Base-by-base conservation (phyloP, 2,797 vertebrate species). In the Scomberomorus guttatus region DNA sequence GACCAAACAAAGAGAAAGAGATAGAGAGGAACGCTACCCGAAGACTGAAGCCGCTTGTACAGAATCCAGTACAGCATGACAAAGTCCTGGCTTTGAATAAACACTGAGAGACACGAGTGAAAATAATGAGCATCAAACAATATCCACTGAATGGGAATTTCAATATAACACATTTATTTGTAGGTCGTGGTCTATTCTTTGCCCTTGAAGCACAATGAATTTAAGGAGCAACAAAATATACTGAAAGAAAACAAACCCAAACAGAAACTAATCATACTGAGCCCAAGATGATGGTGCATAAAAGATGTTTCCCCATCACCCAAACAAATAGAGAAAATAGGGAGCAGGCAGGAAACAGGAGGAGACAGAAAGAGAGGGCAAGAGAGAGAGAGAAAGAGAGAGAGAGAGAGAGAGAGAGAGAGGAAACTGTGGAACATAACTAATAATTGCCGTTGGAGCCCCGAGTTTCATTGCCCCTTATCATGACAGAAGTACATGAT, bases 401-500 rank as follows among this genome's bases (percentile, higher is more conserved):
- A 42, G 61, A 46, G 32, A 54, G 32, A 80, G 37, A 69, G 17
- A 48, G 8, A 46, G 54, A 62, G 13, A 59, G 24, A 62, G 34
- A 39, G 52, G 25, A 64, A 78, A 81, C 39, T 18, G 27, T 22
- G 27, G 34, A 79, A 66, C 24, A 59, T 61, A 80, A 81, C 48
- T 75, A 82, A 78, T 83, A 85, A 82, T 81, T 90, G 73, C 63
- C 50, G 42, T 75, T 65, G 60, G 52, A 71, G 73, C 68, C 61
- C 58, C 51, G 69, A 61, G 81, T 87, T 79, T 84, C 59, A 62
- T 66, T 72, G 74, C 52, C 69, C 76, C 64, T 83, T 71, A 88
- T 90, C 79, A 72, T 70, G 86, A 87, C 82, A 86, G 62, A 71
- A 80, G 80, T 75, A 80, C 70, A 88, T 61, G 80, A 84, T 86